Percentiles rank a stretch among this genome's conserved stretches.
Conservation (phyloP, 2,113 vertebrate genomes). For the Gallinago paraguaiae region DNA sequence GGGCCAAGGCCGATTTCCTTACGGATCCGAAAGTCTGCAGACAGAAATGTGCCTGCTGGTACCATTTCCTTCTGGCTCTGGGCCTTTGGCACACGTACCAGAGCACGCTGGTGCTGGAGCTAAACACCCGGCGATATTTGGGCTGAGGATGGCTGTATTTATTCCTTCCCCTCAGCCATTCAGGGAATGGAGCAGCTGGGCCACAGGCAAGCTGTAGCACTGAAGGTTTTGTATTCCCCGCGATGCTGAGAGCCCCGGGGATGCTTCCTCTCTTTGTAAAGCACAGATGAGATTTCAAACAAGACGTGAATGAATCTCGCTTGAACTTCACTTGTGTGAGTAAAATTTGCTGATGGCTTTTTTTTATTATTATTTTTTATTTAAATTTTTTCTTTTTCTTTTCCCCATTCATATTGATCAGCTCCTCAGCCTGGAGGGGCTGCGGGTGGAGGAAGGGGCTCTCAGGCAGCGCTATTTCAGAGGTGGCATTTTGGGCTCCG, state of each 20-base stretch:
- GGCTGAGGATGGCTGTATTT: not conserved
- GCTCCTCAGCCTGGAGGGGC: not conserved
- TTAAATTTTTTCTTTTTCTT: not conserved
- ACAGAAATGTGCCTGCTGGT: not conserved
- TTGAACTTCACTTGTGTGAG: not conserved
- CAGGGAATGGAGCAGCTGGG: conserved; percentile 26
- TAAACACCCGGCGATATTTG: not conserved
- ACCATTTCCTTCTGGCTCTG: not conserved
- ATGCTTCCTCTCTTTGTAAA: conserved; percentile 18
- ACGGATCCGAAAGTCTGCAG: not conserved
- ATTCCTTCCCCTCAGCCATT: not conserved
- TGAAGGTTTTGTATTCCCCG: not conserved
- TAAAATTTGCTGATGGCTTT: conserved; percentile 19
- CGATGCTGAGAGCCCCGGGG: not conserved
- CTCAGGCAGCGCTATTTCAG: not conserved
- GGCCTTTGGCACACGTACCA: not conserved
- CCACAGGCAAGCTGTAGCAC: not conserved
- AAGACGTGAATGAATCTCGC: not conserved
- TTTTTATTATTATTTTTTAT: not conserved
- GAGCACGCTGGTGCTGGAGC: not conserved
- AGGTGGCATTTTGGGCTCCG: not conserved
- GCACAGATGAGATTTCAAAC: conserved; percentile 50
- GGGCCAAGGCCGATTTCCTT: not conserved
- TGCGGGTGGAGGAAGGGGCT: not conserved
- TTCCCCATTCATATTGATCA: conserved; percentile 4